Conservation (phyloP, 2,113 vertebrate genomes). For the Mystacornis crossleyi region DNA sequence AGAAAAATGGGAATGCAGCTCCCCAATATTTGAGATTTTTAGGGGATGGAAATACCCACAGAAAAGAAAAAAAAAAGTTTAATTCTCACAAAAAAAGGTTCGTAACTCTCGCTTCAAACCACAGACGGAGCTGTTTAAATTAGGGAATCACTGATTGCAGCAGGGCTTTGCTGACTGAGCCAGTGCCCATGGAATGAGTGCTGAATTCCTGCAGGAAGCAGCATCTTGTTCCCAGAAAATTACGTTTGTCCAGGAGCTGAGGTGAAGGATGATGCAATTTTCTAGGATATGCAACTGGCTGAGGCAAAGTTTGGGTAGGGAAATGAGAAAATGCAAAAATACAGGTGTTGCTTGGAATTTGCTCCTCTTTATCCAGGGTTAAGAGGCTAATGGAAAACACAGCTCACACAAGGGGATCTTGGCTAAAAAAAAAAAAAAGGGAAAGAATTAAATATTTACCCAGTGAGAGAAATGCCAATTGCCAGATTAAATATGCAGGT, state of each 20-base stretch:
- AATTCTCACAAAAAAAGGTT: neutral
- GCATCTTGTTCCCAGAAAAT: neutral
- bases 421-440: neutral
- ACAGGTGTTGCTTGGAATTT: constrained; percentile 31
- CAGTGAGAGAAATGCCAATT: neutral
- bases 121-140: neutral
- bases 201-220: neutral
- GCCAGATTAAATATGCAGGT: constrained; percentile 12
- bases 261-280: neutral
- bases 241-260: neutral
- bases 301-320: constrained; percentile 18
- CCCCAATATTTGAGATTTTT: neutral
- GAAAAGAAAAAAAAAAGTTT: neutral
- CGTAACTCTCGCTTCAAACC: neutral
- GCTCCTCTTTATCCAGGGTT: constrained; percentile 34
- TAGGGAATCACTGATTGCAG: neutral
- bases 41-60: neutral
- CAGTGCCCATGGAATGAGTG: rapidly evolving
- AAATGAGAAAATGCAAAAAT: constrained; percentile 44
- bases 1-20: neutral
- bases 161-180: neutral
- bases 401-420: neutral
- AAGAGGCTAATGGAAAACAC: neutral
- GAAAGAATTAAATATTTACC: constrained; percentile 37
- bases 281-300: neutral